A percentile compares a stretch with the other conserved stretches of the same genome.
Conservation (phyloP, 1,140 invertebrate species). For the Trachelipus rathkii region DNA sequence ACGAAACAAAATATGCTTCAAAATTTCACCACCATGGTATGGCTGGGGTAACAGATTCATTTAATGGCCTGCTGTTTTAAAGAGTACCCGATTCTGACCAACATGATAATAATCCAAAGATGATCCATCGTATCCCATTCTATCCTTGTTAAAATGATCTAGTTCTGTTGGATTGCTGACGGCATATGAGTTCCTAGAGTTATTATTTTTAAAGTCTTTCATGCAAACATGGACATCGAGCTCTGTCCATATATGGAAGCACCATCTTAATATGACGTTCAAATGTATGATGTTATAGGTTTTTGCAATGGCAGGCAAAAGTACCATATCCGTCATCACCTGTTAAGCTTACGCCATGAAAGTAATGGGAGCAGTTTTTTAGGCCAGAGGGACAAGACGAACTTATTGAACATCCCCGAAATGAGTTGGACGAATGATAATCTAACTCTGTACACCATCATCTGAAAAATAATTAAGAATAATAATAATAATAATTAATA, state of each 20-base stretch:
- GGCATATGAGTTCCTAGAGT: constrained; percentile 41
- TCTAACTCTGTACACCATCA: too few species aligned
- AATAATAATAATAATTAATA: too few species aligned
- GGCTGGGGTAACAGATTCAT: too few species aligned
- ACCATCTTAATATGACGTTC: constrained; percentile 44
- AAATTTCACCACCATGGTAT: too few species aligned
- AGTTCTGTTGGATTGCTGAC: constrained; percentile 31
- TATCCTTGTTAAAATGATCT: neutral
- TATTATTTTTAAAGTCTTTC: constrained; percentile 44
- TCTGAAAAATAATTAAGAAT: too few species aligned
- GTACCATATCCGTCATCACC: constrained; percentile 40
- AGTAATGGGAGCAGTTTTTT: too few species aligned
- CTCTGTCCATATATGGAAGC: constrained; percentile 41
- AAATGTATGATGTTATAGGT: constrained; percentile 45
- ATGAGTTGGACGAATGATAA: too few species aligned
- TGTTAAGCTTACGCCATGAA: neutral
- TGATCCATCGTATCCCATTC: neutral
- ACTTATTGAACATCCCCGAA: too few species aligned
- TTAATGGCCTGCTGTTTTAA: too few species aligned
- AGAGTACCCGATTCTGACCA: too few species aligned
- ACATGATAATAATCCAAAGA: neutral
- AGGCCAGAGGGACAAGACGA: too few species aligned
- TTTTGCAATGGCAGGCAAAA: constrained; percentile 42
- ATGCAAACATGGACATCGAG: constrained; percentile 39
- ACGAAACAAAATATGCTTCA: too few species aligned